Percentiles rank a stretch among this genome's conserved stretches.
phyloP scores from a whole-genome alignment of 1,140 invertebrate genomes.

The Neodiprion fabricii region DNA sequence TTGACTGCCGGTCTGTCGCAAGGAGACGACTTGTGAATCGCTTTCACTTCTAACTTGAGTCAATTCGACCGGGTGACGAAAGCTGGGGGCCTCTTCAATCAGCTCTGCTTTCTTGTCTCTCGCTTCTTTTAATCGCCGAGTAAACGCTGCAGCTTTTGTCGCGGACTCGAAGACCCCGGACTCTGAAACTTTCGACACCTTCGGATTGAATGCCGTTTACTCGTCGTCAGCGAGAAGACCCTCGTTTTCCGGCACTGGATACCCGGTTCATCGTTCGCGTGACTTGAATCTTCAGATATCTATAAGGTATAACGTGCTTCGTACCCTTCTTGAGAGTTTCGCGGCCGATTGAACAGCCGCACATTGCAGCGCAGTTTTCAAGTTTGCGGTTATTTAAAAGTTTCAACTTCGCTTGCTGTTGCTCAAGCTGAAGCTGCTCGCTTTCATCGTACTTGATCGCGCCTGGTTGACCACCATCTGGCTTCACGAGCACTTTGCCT shows the following conservation, averaged over 20 bases:
- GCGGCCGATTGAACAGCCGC: constrained; percentile 3
- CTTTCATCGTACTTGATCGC: not conserved
- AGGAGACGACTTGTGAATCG: not conserved
- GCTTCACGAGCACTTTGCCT: not conserved
- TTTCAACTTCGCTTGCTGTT: not conserved
- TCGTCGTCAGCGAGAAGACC: too few species aligned
- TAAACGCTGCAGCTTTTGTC: too few species aligned
- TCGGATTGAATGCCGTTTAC: too few species aligned
- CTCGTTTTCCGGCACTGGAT: too few species aligned
- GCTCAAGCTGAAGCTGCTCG: not conserved
- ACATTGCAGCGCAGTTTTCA: not conserved
- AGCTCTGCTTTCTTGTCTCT: too few species aligned
- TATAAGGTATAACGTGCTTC: too few species aligned
- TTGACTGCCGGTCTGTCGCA: not conserved
- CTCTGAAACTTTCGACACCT: too few species aligned
- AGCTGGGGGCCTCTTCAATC: not conserved
- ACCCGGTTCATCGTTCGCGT: too few species aligned
- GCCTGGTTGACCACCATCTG: not conserved
- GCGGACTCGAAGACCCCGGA: too few species aligned
- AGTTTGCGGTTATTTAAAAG: constrained; percentile 2
- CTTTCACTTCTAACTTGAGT: not conserved
- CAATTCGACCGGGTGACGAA: not conserved
- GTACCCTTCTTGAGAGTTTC: not conserved
- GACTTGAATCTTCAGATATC: too few species aligned
- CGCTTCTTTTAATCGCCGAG: too few species aligned